These are phyloP conservation scores for Onychomys arenicola DNA, from an alignment of 2,797 vertebrate genomes.

Conservation along the genomic window DNA sequence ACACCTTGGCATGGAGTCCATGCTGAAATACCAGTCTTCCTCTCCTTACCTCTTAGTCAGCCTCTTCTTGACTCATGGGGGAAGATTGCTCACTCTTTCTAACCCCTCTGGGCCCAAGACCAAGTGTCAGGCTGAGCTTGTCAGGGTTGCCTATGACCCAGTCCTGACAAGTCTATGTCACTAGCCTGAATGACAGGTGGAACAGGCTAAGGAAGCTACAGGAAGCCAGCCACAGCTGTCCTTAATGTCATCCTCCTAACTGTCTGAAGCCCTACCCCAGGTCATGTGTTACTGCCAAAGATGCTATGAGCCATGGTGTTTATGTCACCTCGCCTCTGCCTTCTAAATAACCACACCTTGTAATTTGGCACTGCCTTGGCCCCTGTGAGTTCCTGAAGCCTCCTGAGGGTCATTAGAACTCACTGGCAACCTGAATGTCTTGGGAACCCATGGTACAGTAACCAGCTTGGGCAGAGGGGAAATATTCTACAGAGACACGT, in stretches of 20 bases:
- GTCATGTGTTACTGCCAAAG: neutral
- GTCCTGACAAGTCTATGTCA: slow-evolving; percentile 36
- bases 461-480: neutral
- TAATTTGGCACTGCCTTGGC: too few relatives aligned
- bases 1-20: neutral
- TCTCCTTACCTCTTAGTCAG: neutral
- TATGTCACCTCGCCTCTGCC: slow-evolving; percentile 5
- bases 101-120: neutral
- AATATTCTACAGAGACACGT: neutral
- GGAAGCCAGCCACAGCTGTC: neutral
- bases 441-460: neutral
- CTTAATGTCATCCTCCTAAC: neutral
- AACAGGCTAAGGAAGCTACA: slow-evolving; percentile 53
- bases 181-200: slow-evolving; percentile 41
- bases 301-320: neutral
- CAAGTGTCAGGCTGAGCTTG: neutral
- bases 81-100: neutral
- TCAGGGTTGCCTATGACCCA: neutral
- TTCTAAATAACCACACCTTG: slow-evolving; percentile 31
- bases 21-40: neutral
- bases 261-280: neutral
- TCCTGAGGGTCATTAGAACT: neutral
- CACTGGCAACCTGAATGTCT: neutral
- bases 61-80: slow-evolving; percentile 28
- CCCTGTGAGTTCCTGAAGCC: neutral